These are phyloP conservation scores for Erebia aethiops DNA, from an alignment of 2,888 invertebrate genomes.

Conservation along the genomic window DNA sequence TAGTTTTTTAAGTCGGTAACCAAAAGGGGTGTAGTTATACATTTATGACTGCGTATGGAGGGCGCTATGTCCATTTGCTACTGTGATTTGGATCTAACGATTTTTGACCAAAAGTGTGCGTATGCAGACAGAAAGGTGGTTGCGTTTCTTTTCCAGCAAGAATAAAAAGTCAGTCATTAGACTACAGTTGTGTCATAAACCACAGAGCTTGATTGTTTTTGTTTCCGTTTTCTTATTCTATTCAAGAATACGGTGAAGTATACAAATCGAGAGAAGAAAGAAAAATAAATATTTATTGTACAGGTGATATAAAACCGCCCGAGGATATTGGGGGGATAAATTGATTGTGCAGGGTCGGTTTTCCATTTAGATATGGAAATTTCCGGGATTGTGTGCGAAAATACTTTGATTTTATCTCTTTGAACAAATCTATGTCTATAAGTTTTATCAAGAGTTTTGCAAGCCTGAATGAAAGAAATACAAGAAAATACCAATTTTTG, in stretches of 20 bases:
- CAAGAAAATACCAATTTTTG: background rate
- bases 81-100: background rate
- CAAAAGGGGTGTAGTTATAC: slow-evolving; percentile 6
- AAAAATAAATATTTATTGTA: slow-evolving; percentile 82
- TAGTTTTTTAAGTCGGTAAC: slow-evolving; percentile 6
- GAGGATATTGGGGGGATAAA: slow-evolving; percentile 83
- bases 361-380: slow-evolving; percentile 84
- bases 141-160: no score
- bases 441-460: slow-evolving; percentile 7
- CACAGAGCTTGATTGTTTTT: slow-evolving; percentile 29
- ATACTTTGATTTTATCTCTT: slow-evolving; percentile 78
- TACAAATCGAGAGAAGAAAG: slow-evolving; percentile 69
- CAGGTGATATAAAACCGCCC: slow-evolving; percentile 82
- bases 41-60: background rate
- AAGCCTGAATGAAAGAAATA: background rate
- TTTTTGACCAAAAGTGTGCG: background rate
- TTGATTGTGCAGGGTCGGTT: slow-evolving; percentile 83
- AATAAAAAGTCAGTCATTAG: background rate
- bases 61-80: slow-evolving; percentile 5
- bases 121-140: no score
- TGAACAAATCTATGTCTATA: slow-evolving; percentile 61
- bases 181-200: background rate
- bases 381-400: slow-evolving; percentile 80
- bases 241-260: slow-evolving; percentile 54
- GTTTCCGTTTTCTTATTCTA: slow-evolving; percentile 37